phyloP scores from a whole-genome alignment of 2,113 vertebrate genomes.

The Lichenostomus cassidix region DNA sequence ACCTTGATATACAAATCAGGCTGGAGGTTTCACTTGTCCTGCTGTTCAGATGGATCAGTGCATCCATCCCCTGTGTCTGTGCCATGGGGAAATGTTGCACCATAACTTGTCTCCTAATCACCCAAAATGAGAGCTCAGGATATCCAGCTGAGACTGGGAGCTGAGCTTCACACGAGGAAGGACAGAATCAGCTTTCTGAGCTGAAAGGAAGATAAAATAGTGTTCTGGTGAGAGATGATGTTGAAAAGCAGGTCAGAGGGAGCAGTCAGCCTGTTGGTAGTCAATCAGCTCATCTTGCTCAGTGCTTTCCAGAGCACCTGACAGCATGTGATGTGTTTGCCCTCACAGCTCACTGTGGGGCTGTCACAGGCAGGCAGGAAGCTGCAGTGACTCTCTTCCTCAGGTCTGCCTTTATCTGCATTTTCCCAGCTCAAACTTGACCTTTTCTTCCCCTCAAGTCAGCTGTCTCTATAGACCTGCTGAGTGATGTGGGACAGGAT shows the following conservation, averaged over 20 bases:
- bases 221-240: background rate
- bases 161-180: background rate
- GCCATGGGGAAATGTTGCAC: background rate
- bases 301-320: background rate
- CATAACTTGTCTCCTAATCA: background rate
- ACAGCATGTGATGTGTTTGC: background rate
- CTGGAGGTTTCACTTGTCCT: background rate
- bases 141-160: background rate
- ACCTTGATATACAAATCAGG: background rate
- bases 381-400: background rate
- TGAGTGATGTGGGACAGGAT: background rate
- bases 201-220: background rate
- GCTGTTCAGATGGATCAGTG: background rate
- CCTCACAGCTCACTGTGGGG: background rate
- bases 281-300: background rate
- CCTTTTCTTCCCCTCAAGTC: background rate
- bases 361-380: background rate
- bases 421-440: background rate
- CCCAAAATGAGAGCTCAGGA: background rate
- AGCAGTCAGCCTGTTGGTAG: background rate
- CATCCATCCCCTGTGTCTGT: background rate
- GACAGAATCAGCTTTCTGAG: background rate
- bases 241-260: background rate
- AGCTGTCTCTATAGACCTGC: background rate
- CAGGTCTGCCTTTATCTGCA: background rate